phyloP scores from a whole-genome alignment of 2,113 vertebrate genomes.

The Sphyrna mokarran region DNA sequence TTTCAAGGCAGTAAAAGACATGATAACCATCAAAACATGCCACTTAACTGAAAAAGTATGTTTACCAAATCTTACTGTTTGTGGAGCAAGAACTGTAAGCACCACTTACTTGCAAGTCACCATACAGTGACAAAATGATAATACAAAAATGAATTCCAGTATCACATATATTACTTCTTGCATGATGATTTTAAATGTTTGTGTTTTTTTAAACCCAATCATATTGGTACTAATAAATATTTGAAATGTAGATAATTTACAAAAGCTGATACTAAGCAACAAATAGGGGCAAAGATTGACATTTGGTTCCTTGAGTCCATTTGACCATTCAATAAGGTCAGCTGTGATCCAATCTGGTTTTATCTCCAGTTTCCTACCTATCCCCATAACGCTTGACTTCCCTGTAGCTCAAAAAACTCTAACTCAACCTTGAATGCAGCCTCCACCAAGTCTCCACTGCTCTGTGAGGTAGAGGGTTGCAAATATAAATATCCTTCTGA shows the following conservation, averaged over 20 bases:
- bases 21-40: neutral
- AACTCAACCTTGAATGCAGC: too few relatives aligned
- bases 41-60: neutral
- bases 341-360: neutral
- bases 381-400: neutral
- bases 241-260: neutral
- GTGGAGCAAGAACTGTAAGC: neutral
- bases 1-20: neutral
- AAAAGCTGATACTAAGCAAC: neutral
- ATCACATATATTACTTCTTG: neutral
- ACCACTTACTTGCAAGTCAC: neutral
- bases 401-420: too few relatives aligned
- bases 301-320: too few relatives aligned
- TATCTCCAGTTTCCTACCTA: neutral
- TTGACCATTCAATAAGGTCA: too few relatives aligned
- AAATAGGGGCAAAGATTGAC: neutral
- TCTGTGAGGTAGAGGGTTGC: too few relatives aligned
- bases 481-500: too few relatives aligned
- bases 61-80: neutral
- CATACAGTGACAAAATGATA: neutral
- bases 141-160: neutral
- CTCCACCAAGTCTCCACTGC: too few relatives aligned
- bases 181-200: too few relatives aligned
- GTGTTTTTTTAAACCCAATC: neutral
- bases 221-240: neutral